Evolutionary conservation across 2,113 vertebrate species (phyloP).

Genomic region (Sus scrofa): DNA sequence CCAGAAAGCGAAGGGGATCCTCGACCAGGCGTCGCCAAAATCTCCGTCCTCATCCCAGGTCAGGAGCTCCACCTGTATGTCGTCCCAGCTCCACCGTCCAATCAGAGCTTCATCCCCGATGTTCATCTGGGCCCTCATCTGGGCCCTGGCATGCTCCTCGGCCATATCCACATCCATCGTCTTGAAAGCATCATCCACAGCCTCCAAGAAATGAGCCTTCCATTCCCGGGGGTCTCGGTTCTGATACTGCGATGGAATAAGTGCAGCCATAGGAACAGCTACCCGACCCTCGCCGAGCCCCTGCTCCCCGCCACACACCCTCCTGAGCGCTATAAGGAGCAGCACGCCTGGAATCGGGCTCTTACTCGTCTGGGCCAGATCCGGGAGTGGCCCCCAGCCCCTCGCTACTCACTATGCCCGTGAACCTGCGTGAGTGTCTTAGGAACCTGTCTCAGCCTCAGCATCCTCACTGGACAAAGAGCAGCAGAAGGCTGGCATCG

Average conservation of each 20-base stretch:
- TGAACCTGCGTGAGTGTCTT: background rate
- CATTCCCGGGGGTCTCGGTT: conserved; percentile 75
- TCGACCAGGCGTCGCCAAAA: conserved; percentile 76
- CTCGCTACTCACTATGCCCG: background rate
- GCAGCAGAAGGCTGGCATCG: background rate
- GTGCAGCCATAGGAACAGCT: background rate
- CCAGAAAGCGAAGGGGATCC: conserved; percentile 79
- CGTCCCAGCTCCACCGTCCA: conserved; percentile 74
- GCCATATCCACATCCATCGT: conserved; percentile 74
- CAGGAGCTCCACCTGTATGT: conserved; percentile 75
- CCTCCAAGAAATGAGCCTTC: conserved; percentile 75
- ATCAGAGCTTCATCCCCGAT: conserved; percentile 71
- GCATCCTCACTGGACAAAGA: background rate
- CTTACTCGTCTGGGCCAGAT: background rate
- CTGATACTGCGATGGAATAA: conserved; percentile 58
- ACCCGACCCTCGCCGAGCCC: background rate
- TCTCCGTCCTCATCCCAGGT: conserved; percentile 71
- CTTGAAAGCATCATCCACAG: conserved; percentile 76
- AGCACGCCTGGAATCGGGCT: background rate
- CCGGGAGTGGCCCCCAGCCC: background rate
- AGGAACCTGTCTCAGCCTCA: background rate
- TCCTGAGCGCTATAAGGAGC: background rate
- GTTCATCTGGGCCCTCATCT: conserved; percentile 76
- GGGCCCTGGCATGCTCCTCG: conserved; percentile 68
- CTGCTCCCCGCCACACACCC: background rate